Evolutionary conservation across 2,113 vertebrate genomes (phyloP), one percentile per base, ranked within the genome.

Genomic region (Motacilla alba): DNA sequence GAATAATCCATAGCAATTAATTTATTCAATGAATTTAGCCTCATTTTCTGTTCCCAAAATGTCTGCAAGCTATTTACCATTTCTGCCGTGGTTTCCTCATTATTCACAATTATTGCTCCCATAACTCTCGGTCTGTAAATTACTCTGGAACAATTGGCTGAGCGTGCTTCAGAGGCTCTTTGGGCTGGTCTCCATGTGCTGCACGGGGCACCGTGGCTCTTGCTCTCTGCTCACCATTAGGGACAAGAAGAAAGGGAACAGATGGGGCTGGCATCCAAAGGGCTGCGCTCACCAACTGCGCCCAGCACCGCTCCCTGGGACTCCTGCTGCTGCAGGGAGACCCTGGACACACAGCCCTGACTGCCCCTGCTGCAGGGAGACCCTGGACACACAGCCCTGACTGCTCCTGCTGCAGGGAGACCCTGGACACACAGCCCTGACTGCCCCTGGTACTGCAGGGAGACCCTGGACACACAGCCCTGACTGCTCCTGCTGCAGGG

Each of bases 1-100:
- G 88, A 95, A 87, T 87, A 94, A 95, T 91, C 89, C 86, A 95
- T 75, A 87, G 89, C 94, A 95, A 91, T 94, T 95, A 94, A 96
- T 95, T 92, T 82, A 95, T 93, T 92, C 91, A 89, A 81, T 92
- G 85, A 96, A 81, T 93, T 85, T 84, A 83, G 67, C 84, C 83
- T 93, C 86, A 73, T 83, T 96, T 96, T 91, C 91, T 94, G 81
- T 81, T 94, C 94, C 80, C 85, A 83, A 93, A 95, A 91, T 86
- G 89, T 62, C 94, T 90, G 89, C 63, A 5, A 91, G 88, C 89
- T 89, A 94, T 90, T 91, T 92, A 68, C 87, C 47, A 2, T 72
- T 85, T 85, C 3, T 64, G n/a, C 27, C 2, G 0, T 37, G 83
- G 67, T 75, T 76, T 41, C 74, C 86, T 93, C 83, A 70, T 96